These are phyloP conservation scores for Oxyura jamaicensis DNA, from an alignment of 2,113 vertebrate genomes.

Conservation along the genomic window DNA sequence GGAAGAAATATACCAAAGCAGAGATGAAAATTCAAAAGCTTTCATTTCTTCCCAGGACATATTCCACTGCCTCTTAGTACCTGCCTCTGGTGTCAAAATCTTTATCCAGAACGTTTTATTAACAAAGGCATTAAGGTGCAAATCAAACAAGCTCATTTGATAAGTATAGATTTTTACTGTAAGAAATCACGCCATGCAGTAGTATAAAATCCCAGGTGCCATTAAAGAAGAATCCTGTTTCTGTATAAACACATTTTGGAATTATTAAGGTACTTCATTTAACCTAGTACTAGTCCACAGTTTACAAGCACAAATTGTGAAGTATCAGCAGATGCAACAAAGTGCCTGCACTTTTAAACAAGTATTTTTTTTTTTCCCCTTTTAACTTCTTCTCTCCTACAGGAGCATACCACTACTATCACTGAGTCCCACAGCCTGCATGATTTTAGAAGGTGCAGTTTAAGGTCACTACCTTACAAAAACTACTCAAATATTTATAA, in stretches of 20 bases:
- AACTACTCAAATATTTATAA: background rate
- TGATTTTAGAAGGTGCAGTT: background rate
- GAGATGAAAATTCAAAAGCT: background rate
- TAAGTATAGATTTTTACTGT: background rate
- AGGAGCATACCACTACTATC: background rate
- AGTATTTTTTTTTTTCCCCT: background rate
- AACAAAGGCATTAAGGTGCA: background rate
- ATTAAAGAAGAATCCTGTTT: accelerated
- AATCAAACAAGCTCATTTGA: background rate
- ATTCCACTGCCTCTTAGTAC: background rate
- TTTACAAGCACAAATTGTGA: background rate
- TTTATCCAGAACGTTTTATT: background rate
- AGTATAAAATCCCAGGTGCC: background rate
- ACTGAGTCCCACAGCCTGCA: background rate
- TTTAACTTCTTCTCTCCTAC: background rate
- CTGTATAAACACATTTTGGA: background rate
- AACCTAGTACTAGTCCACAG: background rate
- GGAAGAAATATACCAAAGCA: background rate
- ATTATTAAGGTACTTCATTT: background rate
- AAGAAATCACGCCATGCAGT: background rate
- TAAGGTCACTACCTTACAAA: background rate
- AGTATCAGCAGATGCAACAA: background rate
- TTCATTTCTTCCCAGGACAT: background rate
- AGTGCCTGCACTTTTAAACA: background rate
- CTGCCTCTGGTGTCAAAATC: background rate